Conservation (phyloP, 2,113 vertebrate genomes). For the Phylloscopus trochilus region DNA sequence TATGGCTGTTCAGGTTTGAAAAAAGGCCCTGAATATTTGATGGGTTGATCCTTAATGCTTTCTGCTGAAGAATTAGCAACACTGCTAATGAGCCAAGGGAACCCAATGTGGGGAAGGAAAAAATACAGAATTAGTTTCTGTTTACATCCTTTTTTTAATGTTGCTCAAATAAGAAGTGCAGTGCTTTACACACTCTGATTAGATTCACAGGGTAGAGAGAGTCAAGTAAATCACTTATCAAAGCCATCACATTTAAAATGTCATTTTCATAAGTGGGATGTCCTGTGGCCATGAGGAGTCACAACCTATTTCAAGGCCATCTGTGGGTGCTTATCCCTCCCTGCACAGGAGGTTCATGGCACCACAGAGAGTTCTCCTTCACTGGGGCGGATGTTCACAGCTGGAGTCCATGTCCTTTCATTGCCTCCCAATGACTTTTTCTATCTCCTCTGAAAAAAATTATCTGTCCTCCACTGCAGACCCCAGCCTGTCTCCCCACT, state of each 20-base stretch:
- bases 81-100: conserved; percentile 45
- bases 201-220: background rate
- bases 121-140: conserved; percentile 16
- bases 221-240: background rate
- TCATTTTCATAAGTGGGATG: background rate
- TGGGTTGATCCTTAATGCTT: conserved; percentile 29
- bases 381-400: background rate
- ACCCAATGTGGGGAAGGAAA: background rate
- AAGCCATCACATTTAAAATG: background rate
- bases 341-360: background rate
- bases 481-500: background rate
- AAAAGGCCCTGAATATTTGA: conserved; percentile 41
- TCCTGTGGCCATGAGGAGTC: background rate
- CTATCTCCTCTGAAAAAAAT: background rate
- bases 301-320: background rate
- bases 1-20: conserved; percentile 34
- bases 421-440: background rate
- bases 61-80: conserved; percentile 45
- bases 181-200: background rate
- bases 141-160: background rate
- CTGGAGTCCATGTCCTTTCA: background rate
- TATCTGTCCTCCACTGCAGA: background rate
- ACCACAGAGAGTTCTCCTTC: background rate
- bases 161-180: background rate
- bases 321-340: background rate